These are phyloP conservation scores for Venturia canescens DNA, from an alignment of 1,140 invertebrate species.

Conservation along the genomic window DNA sequence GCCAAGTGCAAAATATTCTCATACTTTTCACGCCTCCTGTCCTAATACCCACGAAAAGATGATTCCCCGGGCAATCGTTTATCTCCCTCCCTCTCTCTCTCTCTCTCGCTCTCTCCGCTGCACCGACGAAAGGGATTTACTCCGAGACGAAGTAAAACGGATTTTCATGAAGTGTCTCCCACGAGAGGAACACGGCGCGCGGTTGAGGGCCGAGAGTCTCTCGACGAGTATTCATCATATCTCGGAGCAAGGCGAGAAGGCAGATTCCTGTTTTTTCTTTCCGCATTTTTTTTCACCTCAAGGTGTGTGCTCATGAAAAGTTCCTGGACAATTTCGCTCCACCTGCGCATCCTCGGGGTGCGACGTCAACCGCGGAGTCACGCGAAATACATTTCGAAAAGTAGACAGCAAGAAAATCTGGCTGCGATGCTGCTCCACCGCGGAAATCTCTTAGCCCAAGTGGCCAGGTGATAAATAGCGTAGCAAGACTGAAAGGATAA, in stretches of 20 bases:
- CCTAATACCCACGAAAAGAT: constrained; percentile 46
- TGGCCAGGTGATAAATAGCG: constrained; percentile 41
- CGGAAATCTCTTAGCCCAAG: constrained; percentile 38
- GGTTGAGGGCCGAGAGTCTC: constrained; percentile 32
- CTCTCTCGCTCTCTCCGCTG: constrained; percentile 1
- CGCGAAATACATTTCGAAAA: constrained; percentile 2
- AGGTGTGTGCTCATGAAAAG: not conserved
- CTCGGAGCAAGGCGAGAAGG: not conserved
- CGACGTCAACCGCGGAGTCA: constrained; percentile 9
- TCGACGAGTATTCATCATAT: constrained; percentile 46
- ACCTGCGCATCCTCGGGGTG: not conserved
- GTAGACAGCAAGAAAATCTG: constrained; percentile 10
- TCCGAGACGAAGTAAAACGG: constrained; percentile 37
- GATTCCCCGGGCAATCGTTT: constrained; percentile 48
- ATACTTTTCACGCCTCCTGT: constrained; percentile 50
- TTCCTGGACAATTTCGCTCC: not conserved
- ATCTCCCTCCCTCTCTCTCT: constrained; percentile 28
- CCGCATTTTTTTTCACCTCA: not conserved
- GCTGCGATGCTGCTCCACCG: not conserved
- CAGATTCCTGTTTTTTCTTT: constrained; percentile 13
- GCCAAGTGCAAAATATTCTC: constrained; percentile 57
- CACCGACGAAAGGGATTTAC: constrained; percentile 20
- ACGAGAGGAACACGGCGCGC: not conserved
- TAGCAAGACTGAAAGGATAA: not conserved
- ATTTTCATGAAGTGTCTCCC: constrained; percentile 45